Evolutionary conservation across 2,113 vertebrate species (phyloP).

Genomic region (Hemichromis elongatus): DNA sequence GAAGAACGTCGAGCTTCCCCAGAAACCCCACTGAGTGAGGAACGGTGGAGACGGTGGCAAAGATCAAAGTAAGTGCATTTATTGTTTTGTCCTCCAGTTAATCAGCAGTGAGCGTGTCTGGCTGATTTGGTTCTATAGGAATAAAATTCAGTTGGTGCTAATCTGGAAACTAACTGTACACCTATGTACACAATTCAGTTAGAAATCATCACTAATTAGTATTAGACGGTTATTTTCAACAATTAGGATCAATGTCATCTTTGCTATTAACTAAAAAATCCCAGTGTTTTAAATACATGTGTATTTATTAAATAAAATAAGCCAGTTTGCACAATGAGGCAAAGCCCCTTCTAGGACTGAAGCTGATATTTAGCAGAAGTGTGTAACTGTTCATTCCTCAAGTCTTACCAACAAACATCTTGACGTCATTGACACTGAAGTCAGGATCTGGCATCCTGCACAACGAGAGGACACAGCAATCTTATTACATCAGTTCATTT

Average conservation of each 20-base stretch:
- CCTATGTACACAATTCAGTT: not conserved
- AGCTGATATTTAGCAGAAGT: not conserved
- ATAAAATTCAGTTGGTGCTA: not conserved
- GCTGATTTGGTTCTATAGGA: not conserved
- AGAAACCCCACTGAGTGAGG: not conserved
- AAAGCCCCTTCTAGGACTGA: not conserved
- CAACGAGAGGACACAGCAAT: not conserved
- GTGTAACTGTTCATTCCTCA: not conserved
- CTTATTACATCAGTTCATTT: not conserved
- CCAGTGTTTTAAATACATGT: not conserved
- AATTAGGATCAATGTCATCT: not conserved
- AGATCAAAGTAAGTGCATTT: not conserved
- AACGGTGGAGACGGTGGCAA: not conserved
- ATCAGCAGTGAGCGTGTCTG: not conserved
- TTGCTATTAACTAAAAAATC: not conserved
- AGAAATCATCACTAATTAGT: not conserved
- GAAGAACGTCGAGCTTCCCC: fast-evolving
- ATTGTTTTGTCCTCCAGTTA: not conserved
- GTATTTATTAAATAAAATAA: not conserved
- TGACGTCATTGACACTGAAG: constrained; percentile 94
- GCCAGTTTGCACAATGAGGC: not conserved
- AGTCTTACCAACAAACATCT: constrained; percentile 92
- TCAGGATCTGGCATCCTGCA: constrained; percentile 91
- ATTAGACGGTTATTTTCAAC: not conserved
- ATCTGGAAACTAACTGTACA: not conserved